These are phyloP conservation scores for Dicrurus megarhynchus DNA, from an alignment of 2,113 vertebrate species.

Conservation along the genomic window DNA sequence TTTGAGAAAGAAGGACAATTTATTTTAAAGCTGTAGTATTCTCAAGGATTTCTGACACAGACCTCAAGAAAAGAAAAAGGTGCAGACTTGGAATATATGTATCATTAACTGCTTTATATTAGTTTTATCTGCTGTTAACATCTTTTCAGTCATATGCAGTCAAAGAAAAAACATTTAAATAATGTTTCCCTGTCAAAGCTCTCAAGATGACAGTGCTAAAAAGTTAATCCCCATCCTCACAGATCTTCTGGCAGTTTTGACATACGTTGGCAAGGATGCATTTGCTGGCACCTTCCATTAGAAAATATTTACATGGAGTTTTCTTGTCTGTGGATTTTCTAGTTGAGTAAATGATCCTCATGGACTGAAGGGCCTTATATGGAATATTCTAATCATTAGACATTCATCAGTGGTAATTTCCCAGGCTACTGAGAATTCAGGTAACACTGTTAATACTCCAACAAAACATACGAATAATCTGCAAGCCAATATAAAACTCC, in stretches of 20 bases:
- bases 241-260: slow-evolving; percentile 60
- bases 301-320: slow-evolving; percentile 62
- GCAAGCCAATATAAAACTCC: neutral
- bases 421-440: neutral
- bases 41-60: slow-evolving; percentile 5
- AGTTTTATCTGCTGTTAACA: slow-evolving; percentile 18
- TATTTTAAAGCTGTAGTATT: neutral
- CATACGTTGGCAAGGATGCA: slow-evolving; percentile 4
- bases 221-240: slow-evolving; percentile 32
- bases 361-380: neutral
- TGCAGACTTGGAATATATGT: neutral
- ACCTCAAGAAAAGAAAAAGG: neutral
- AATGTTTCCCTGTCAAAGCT: slow-evolving; percentile 40
- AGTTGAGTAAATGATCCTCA: slow-evolving; percentile 25
- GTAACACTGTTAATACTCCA: neutral
- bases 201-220: slow-evolving; percentile 54
- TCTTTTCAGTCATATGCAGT: slow-evolving; percentile 29
- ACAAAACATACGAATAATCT: neutral
- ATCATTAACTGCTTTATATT: slow-evolving; percentile 12
- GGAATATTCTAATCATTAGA: neutral
- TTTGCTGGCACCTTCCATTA: slow-evolving; percentile 50
- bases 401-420: slow-evolving; percentile 8
- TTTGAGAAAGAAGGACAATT: neutral
- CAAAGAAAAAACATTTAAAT: slow-evolving; percentile 4
- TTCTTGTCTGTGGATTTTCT: slow-evolving; percentile 15